Base-by-base conservation (phyloP, 2,113 vertebrate species). In the Trachemys scripta region DNA sequence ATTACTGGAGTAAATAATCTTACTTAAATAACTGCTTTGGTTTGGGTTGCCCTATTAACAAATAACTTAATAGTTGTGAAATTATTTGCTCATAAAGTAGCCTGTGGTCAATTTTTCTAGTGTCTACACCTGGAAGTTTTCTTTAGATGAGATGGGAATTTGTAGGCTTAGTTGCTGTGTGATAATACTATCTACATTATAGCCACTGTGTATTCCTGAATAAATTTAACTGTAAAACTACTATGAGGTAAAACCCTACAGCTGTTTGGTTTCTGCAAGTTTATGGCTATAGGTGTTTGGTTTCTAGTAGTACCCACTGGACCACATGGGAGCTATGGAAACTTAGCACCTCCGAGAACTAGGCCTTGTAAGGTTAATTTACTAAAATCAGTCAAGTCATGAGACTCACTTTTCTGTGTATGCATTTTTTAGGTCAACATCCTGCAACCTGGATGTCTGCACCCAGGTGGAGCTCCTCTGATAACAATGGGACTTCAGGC, bases 31-130 rank as follows among this genome's bases (percentile, higher is more conserved):
- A 90, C 84, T 95, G 75, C 89, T 87, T 94, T 91, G 75, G 25
- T 96, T 94, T 91, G 19, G 93, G 87, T 83, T 96, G 90, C 65
- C 86, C 93, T 11, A 57, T 78, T 27, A 78, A 27, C 10, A 92
- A 92, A 92, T 76, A 87, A 87, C 1, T 5, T 88, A 90, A 82
- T 22, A 94, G 78, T 50, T 91, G 56, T 84, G 62, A 22, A 92
- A 87, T 90, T 88, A 94, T 62, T 53, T 83, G 50, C 50, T 75
- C 83, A 65, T 90, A 85, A 93, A 85, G 42, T 42, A 59, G 69
- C 62, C 7, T 1, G 54, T 1, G 42, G 1, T 17, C 50, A 29
- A 16, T 42, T 24, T 75, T 75, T 38, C n/a, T 75, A 20, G 35
- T 38, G n/a, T 75, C 65, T 92, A 5, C 20, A 88, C 83, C 49